These are phyloP conservation scores for Threskiornis aethiopicus DNA, from an alignment of 2,797 vertebrate species.

Conservation along the genomic window DNA sequence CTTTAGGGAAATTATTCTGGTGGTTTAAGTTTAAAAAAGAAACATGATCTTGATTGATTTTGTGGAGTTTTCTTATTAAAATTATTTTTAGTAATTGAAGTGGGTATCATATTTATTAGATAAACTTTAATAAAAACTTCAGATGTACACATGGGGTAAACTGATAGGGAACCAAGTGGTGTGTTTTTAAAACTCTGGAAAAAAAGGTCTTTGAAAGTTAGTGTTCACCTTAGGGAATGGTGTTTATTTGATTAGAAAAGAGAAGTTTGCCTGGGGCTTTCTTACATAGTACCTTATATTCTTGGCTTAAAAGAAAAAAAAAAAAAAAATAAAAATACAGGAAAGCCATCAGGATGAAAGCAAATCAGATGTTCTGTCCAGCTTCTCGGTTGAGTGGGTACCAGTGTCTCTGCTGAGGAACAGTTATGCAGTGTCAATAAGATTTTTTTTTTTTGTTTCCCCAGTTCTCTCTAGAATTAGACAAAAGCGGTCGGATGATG, in stretches of 20 bases:
- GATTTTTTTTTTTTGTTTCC: too few species aligned
- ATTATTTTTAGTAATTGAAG: conserved; percentile 61
- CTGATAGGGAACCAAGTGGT: background rate
- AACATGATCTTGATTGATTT: conserved; percentile 38
- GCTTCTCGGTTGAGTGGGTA: background rate
- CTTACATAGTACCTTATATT: background rate
- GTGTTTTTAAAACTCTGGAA: background rate
- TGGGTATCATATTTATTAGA: conserved; percentile 52
- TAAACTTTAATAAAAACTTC: conserved; percentile 54
- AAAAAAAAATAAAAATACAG: background rate
- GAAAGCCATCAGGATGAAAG: background rate
- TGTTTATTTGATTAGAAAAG: conserved; percentile 32
- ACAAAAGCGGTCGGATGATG: accelerated
- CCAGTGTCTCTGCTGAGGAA: background rate
- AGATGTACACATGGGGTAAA: background rate
- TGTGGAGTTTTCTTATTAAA: conserved; percentile 15
- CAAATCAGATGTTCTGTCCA: background rate
- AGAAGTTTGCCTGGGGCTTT: conserved; percentile 18
- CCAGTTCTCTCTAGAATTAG: background rate
- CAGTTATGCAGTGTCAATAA: accelerated
- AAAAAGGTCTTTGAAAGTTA: conserved; percentile 24
- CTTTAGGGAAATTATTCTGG: conserved; percentile 45
- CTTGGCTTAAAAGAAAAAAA: background rate
- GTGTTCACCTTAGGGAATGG: background rate
- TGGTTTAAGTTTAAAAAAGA: conserved; percentile 44